These are phyloP conservation scores for Elmis aenea DNA, from an alignment of 2,888 invertebrate species.

Conservation along the genomic window DNA sequence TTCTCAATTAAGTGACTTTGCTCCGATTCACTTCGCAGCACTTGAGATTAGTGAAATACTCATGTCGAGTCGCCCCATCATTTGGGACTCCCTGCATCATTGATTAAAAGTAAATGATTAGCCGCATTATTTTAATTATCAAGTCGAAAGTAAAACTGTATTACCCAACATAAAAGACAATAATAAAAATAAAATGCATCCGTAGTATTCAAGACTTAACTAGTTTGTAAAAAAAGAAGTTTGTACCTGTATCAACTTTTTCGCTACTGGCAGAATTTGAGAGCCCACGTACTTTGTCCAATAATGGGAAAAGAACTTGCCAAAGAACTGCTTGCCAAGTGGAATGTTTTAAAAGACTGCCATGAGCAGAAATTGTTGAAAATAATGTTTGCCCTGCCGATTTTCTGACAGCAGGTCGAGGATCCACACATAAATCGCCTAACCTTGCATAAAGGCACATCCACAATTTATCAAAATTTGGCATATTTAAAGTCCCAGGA, in stretches of 20 bases:
- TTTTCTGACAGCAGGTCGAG: constrained; percentile 92
- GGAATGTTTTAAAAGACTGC: constrained; percentile 75
- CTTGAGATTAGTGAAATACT: too few species aligned
- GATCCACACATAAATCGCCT: constrained; percentile 89
- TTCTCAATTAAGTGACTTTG: too few species aligned
- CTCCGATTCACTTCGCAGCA: too few species aligned
- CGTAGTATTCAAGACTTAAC: too few species aligned
- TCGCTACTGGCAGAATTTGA: constrained; percentile 68
- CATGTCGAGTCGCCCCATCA: too few species aligned
- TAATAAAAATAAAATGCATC: too few species aligned
- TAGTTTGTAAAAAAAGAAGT: too few species aligned
- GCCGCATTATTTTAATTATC: too few species aligned
- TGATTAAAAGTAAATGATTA: too few species aligned
- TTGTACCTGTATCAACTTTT: constrained; percentile 77
- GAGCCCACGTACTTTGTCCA: constrained; percentile 82
- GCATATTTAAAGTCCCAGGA: constrained; percentile 77
- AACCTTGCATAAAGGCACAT: constrained; percentile 89
- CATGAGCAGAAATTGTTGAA: constrained; percentile 95
- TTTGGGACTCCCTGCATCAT: too few species aligned
- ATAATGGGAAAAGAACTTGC: constrained; percentile 91
- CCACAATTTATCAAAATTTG: constrained; percentile 90
- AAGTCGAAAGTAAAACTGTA: too few species aligned
- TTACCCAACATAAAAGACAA: too few species aligned
- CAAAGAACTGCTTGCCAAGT: constrained; percentile 94
- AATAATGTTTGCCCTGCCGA: constrained; percentile 97